phyloP scores from a whole-genome alignment of 2,888 invertebrate species.

The Dolomedes plantarius region DNA sequence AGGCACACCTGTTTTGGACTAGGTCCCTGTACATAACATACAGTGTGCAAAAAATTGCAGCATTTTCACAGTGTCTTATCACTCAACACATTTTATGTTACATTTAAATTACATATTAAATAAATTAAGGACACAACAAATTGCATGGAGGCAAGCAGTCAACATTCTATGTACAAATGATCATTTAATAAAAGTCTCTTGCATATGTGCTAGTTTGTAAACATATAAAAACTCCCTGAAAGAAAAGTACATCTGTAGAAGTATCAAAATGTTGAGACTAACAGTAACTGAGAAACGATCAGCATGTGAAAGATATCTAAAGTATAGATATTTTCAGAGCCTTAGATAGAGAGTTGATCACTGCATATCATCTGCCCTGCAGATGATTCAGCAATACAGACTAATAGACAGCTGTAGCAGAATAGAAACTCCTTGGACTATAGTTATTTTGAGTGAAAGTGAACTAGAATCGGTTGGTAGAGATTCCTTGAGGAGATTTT shows the following conservation, averaged over 20 bases:
- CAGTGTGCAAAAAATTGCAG: conserved; percentile 57
- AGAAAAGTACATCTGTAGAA: conserved; percentile 64
- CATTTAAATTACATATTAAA: conserved; percentile 60
- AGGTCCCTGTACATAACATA: conserved; percentile 70
- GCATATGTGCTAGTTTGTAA: conserved; percentile 56
- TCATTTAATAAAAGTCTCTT: conserved; percentile 61
- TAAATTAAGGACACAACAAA: conserved; percentile 70
- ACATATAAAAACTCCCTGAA: conserved; percentile 70
- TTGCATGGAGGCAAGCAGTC: conserved; percentile 68
- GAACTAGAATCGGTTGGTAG: not conserved
- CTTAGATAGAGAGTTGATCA: conserved; percentile 16
- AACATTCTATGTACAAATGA: conserved; percentile 71
- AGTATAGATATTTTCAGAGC: conserved; percentile 12
- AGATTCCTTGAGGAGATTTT: not conserved
- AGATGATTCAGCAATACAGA: conserved; percentile 34
- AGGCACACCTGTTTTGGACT: conserved; percentile 62
- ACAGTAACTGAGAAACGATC: conserved; percentile 47
- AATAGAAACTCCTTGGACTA: not conserved
- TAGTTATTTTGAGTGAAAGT: not conserved
- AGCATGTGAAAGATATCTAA: conserved; percentile 1
- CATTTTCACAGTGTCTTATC: conserved; percentile 64
- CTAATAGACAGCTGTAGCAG: not conserved
- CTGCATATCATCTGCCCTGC: conserved; percentile 51
- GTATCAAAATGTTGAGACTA: conserved; percentile 58
- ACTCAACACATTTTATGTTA: conserved; percentile 64